A percentile compares a stretch with the other conserved stretches of the same genome.
These are phyloP conservation scores for Remorina albescens DNA, from an alignment of 2,797 vertebrate species.

Conservation along the genomic window DNA sequence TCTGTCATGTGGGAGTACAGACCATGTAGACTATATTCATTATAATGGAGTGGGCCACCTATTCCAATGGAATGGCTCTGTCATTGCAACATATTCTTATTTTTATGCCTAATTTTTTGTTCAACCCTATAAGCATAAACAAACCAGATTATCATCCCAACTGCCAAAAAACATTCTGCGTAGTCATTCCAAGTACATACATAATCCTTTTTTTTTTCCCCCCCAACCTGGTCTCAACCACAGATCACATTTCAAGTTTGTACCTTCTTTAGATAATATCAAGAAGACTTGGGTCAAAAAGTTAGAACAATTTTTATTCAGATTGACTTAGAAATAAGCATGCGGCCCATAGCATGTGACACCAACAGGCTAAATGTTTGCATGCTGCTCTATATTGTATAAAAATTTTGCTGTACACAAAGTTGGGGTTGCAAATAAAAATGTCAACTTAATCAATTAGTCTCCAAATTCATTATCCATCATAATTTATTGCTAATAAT, in stretches of 20 bases:
- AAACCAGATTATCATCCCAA: constrained; percentile 3
- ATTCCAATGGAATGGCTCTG: neutral
- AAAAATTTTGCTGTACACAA: neutral
- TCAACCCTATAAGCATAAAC: constrained; percentile 16
- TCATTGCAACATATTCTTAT: constrained; percentile 9
- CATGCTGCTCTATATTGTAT: neutral
- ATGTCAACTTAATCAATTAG: no score
- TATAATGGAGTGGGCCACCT: neutral
- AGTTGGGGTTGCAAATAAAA: neutral
- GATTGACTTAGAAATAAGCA: neutral
- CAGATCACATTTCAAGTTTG: neutral
- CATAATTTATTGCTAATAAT: neutral
- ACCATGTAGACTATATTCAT: neutral
- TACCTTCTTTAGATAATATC: neutral
- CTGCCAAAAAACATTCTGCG: constrained; percentile 1
- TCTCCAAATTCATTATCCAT: neutral
- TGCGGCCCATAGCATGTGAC: neutral
- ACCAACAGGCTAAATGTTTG: neutral
- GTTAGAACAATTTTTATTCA: neutral
- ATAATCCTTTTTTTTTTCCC: no score
- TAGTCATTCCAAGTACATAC: constrained; percentile 5
- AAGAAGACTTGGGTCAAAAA: neutral
- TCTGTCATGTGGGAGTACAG: neutral
- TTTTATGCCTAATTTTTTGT: constrained; percentile 15
- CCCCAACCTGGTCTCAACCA: neutral